Conservation (phyloP, 2,797 vertebrate species). For the Danio jaintianensis region DNA sequence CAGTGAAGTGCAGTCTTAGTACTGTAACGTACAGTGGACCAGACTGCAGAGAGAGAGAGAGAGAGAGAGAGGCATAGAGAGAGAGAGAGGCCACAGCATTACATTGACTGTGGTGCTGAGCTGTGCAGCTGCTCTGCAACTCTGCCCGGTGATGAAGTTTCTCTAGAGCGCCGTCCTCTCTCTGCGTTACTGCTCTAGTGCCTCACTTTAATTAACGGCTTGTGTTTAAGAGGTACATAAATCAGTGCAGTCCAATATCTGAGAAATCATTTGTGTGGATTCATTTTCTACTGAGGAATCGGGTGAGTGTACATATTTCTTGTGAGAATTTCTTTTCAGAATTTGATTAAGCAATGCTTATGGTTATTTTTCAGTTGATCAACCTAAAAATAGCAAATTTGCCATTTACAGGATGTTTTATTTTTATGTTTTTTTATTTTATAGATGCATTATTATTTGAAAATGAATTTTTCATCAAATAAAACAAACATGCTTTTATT, state of each 20-base stretch:
- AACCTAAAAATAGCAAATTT: background rate
- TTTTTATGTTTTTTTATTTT: background rate
- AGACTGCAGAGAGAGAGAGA: constrained; percentile 68
- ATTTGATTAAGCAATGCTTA: background rate
- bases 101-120: constrained; percentile 72
- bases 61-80: constrained; percentile 42
- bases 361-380: background rate
- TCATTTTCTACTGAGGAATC: constrained; percentile 4
- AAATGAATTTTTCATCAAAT: too few species aligned
- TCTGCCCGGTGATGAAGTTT: constrained; percentile 80
- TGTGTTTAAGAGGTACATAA: constrained; percentile 26
- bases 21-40: constrained; percentile 67
- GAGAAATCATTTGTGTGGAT: constrained; percentile 58
- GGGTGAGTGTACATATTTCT: constrained; percentile 37
- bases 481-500: too few species aligned
- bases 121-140: constrained; percentile 74
- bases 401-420: background rate
- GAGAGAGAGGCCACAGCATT: constrained; percentile 33
- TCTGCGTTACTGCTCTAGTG: constrained; percentile 55
- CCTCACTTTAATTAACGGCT: constrained; percentile 17
- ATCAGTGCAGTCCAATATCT: constrained; percentile 27
- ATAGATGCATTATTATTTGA: too few species aligned
- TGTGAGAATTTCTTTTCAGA: background rate
- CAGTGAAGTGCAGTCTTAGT: constrained; percentile 62
- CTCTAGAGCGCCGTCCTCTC: constrained; percentile 65